Percentiles rank a stretch among this genome's conserved stretches.
Conservation (phyloP, 23 tunicate species). For the Oikopleura dioica region DNA sequence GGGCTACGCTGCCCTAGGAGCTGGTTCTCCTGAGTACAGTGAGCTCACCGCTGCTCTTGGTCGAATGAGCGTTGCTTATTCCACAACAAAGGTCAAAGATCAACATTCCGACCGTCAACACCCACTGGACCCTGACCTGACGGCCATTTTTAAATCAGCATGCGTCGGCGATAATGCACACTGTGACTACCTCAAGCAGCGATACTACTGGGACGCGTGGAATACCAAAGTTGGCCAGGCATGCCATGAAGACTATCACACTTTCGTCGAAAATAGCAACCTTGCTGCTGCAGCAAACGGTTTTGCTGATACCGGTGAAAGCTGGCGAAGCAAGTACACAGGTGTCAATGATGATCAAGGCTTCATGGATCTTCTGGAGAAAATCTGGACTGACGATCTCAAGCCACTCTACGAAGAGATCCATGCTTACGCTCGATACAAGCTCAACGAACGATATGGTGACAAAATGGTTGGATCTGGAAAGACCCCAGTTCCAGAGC, state of each 20-base stretch:
- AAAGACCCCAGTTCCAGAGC: neutral
- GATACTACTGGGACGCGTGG: neutral
- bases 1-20: neutral
- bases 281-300: neutral
- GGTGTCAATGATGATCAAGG: neutral
- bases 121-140: slow-evolving; percentile 5
- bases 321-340: neutral
- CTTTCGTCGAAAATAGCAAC: neutral
- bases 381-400: neutral
- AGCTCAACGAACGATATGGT: neutral
- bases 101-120: neutral
- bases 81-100: neutral
- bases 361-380: neutral
- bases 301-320: neutral
- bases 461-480: neutral
- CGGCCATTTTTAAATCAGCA: neutral
- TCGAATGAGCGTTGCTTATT: neutral
- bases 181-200: neutral
- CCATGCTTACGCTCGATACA: neutral
- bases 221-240: neutral
- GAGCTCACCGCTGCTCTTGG: neutral
- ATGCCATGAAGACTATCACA: neutral
- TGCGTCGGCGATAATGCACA: neutral
- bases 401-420: neutral
- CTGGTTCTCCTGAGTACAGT: neutral